These are phyloP conservation scores for Ips nitidus DNA, from an alignment of 1,140 invertebrate species.

Conservation along the genomic window DNA sequence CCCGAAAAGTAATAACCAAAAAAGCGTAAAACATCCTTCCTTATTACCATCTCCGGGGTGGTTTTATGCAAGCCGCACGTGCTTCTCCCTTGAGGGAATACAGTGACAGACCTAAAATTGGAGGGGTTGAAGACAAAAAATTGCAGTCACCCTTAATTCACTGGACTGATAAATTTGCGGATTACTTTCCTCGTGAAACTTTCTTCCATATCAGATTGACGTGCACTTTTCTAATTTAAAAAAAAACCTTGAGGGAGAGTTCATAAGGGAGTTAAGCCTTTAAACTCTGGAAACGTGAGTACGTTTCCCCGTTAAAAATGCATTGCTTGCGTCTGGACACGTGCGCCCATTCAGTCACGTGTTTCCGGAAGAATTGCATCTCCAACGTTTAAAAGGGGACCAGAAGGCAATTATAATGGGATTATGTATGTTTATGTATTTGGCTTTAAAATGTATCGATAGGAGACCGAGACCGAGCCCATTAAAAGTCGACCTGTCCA, in stretches of 20 bases:
- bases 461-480: constrained; percentile 3
- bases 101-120: constrained; percentile 14
- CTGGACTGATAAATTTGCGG: constrained; percentile 7
- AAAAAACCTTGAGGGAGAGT: background rate
- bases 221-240: background rate
- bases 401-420: background rate
- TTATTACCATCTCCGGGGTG: background rate
- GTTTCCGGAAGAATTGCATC: background rate
- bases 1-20: background rate
- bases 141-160: constrained; percentile 11
- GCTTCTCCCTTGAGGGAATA: background rate
- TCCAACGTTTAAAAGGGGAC: too few species aligned
- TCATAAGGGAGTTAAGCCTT: constrained; percentile 1
- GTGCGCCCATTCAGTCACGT: constrained; percentile 2
- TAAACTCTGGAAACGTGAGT: background rate
- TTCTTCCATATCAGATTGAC: too few species aligned
- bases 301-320: background rate
- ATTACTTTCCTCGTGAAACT: background rate
- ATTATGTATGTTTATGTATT: background rate
- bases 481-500: constrained; percentile 22
- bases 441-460: constrained; percentile 11
- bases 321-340: background rate
- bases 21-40: background rate
- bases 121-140: constrained; percentile 14
- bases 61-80: constrained; percentile 15